phyloP scores from a whole-genome alignment of 2,113 vertebrate species.

The Pterocles orientalis region DNA sequence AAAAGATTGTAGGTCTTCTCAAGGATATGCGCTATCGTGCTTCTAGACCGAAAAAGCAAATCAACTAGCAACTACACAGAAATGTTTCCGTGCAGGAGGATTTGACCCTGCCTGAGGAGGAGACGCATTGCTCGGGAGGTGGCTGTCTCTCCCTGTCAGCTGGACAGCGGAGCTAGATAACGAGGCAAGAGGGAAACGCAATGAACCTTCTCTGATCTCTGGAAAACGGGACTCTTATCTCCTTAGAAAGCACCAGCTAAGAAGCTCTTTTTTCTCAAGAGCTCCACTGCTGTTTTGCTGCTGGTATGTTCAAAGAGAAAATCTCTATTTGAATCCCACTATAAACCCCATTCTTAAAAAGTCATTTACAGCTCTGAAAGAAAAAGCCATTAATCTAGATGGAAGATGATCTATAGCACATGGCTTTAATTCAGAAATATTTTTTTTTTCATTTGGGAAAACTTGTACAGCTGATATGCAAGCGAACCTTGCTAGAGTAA shows the following conservation, averaged over 20 bases:
- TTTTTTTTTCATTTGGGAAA: background rate
- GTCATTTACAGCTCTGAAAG: background rate
- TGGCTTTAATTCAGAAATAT: background rate
- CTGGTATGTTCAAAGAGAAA: background rate
- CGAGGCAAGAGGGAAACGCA: background rate
- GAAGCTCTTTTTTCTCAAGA: background rate
- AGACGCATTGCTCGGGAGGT: background rate
- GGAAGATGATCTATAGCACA: background rate
- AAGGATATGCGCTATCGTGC: background rate
- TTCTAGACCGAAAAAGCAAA: background rate
- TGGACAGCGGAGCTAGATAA: background rate
- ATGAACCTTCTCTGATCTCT: background rate
- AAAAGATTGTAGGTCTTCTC: background rate
- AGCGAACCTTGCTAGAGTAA: background rate
- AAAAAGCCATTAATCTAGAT: background rate
- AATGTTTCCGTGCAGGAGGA: background rate
- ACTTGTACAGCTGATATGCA: background rate
- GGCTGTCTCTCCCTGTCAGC: background rate
- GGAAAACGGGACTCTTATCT: background rate
- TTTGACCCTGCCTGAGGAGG: background rate
- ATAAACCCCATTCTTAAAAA: background rate
- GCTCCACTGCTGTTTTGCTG: background rate
- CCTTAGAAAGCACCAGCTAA: background rate
- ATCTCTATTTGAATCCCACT: background rate
- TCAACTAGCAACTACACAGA: background rate